Evolutionary conservation across 2,113 vertebrate genomes (phyloP).

Genomic region (Chamaetylas fuelleborni): DNA sequence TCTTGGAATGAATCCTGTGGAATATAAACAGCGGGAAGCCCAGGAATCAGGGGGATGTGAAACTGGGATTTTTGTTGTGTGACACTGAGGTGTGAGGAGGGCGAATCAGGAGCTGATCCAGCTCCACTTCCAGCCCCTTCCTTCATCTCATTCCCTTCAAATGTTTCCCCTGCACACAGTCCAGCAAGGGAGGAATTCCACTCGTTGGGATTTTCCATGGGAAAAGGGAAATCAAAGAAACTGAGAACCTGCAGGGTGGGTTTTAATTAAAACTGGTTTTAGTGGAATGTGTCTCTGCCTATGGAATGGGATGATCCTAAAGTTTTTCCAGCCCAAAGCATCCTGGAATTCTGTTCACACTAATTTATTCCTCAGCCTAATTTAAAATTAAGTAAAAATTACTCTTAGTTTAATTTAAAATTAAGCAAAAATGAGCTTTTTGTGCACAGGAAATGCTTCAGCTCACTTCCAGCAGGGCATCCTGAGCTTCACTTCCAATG

Average conservation of each 20-base stretch:
- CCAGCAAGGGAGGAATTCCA: not conserved
- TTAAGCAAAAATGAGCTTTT: not conserved
- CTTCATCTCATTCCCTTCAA: not conserved
- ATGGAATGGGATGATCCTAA: not conserved
- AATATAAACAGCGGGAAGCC: not conserved
- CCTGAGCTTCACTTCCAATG: not conserved
- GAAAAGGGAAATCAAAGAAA: not conserved
- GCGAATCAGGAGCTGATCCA: not conserved
- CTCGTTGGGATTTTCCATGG: not conserved
- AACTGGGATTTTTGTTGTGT: conserved; percentile 8
- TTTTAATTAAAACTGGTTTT: not conserved
- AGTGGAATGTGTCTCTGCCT: not conserved
- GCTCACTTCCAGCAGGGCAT: not conserved
- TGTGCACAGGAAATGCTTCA: not conserved
- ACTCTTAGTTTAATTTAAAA: not conserved
- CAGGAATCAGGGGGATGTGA: not conserved
- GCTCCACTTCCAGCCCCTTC: not conserved
- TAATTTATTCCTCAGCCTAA: not conserved
- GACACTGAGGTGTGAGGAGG: not conserved
- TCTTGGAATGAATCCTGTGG: not conserved
- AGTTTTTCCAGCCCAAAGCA: not conserved
- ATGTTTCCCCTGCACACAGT: not conserved
- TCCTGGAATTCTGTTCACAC: not conserved
- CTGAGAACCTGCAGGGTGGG: not conserved
- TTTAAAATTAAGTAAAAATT: not conserved